phyloP scores from a whole-genome alignment of 2,888 invertebrate genomes.

The Chaetogeoica ovagalla region DNA sequence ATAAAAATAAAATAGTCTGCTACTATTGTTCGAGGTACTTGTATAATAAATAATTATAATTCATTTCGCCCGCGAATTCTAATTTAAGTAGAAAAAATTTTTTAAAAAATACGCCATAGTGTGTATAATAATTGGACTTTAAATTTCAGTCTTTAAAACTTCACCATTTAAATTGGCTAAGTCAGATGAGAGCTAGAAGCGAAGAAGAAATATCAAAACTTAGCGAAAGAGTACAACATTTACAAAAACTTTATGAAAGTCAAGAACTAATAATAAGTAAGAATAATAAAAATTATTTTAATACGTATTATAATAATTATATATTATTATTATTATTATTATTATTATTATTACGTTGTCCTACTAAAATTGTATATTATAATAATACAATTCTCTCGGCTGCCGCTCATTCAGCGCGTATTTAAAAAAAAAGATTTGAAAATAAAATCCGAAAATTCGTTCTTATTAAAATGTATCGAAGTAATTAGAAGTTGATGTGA shows the following conservation, averaged over 20 bases:
- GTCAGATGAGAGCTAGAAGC: conserved; percentile 57
- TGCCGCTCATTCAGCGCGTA: too few relatives aligned
- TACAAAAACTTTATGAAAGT: conserved; percentile 58
- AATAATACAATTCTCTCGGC: neutral
- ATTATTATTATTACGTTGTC: neutral
- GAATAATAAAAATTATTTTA: conserved; percentile 19
- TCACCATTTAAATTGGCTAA: conserved; percentile 57
- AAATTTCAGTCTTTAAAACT: conserved; percentile 57
- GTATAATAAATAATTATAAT: too few relatives aligned
- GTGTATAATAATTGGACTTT: neutral
- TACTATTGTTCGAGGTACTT: too few relatives aligned
- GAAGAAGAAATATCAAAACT: conserved; percentile 57
- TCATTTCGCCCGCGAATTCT: too few relatives aligned
- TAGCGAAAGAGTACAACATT: conserved; percentile 57
- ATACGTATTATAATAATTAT: neutral
- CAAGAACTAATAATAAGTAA: conserved; percentile 58
- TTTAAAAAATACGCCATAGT: too few relatives aligned
- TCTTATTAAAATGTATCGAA: too few relatives aligned
- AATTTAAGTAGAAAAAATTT: too few relatives aligned
- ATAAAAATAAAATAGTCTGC: too few relatives aligned
- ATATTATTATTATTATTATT: too few relatives aligned
- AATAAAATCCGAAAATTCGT: too few relatives aligned
- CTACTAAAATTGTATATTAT: neutral
- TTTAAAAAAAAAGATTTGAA: too few relatives aligned
- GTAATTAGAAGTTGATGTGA: too few relatives aligned